Base-by-base conservation (phyloP, 1,140 invertebrate species). In the Neodiprion pinetum region DNA sequence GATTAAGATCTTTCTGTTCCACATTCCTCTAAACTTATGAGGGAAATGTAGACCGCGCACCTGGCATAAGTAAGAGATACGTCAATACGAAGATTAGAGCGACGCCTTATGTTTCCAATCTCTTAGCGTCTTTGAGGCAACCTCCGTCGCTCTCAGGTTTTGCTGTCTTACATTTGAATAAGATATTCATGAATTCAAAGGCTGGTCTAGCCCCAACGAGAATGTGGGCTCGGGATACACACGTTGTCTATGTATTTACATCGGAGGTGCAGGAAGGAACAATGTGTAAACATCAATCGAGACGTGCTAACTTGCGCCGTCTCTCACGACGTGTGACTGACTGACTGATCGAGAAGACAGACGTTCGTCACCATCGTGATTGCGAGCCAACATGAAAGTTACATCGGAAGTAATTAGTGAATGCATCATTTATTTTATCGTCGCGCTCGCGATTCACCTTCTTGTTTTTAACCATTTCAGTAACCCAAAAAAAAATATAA, bases 151-250 rank as follows among this genome's bases (percentile, higher is more conserved):
- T 23, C 67, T 69, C 21, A 40, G 28, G 28, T 40, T 40, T 5
- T 2, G 53, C 53, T 61, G 11, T 40, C 0, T 69, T 12, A 17
- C 23, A 69, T 69, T 69, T 69, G 67, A 69, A 69, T 69, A 69
- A 69, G 67, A 69, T 69, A 69, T 69, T 69, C 67, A 69, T 69
- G 67, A 21, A 69, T 69, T 28, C 67, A 69, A 69, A 69, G 12
- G 67, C 67, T 69, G 53, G 9, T 61, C 53, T 61, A 61, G 53
- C 5, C 67, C 2, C 61, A 69, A 11, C 12, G n/a, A 11, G 14
- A 69, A 21, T 12, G 21, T 69, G 17, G 21, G 67, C 67, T 69
- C 8, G 7, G 21, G 8, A 21, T 69, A 69, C 67, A 69, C 67
- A 21, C 21, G 67, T 21, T 7, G 21, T 23, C 5, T 47, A 11